These are phyloP conservation scores for Heterotis niloticus DNA, from an alignment of 2,113 vertebrate genomes.

Conservation along the genomic window DNA sequence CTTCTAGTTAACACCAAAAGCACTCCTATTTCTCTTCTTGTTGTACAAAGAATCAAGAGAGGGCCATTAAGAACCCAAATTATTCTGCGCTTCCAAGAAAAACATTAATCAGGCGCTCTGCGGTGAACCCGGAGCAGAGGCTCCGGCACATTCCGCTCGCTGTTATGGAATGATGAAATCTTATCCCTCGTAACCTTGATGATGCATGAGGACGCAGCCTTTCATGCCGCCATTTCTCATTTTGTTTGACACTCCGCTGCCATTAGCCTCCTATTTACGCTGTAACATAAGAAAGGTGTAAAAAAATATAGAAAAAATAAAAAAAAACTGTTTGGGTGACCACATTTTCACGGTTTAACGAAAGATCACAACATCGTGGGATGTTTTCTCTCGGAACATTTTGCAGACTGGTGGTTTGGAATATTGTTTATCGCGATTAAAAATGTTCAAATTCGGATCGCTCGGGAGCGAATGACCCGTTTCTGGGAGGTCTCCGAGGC, in stretches of 20 bases:
- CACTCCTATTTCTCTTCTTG: slow-evolving; percentile 18
- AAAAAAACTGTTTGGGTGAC: too few relatives aligned
- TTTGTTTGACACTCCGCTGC: not conserved
- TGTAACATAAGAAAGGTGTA: not conserved
- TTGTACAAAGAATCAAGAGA: slow-evolving; percentile 18
- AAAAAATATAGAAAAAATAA: too few relatives aligned
- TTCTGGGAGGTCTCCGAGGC: too few relatives aligned
- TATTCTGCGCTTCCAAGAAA: slow-evolving; percentile 22
- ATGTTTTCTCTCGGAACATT: too few relatives aligned
- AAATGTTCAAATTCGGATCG: too few relatives aligned
- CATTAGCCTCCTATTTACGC: slow-evolving; percentile 15
- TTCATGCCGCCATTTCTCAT: slow-evolving; percentile 11
- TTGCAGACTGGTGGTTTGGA: too few relatives aligned
- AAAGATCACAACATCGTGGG: too few relatives aligned
- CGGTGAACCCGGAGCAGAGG: slow-evolving; percentile 14
- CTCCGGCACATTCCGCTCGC: slow-evolving; percentile 20
- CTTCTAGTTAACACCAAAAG: slow-evolving; percentile 14
- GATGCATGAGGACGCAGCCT: slow-evolving; percentile 18
- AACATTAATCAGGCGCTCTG: slow-evolving; percentile 15
- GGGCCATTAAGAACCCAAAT: slow-evolving; percentile 11
- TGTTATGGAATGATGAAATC: slow-evolving; percentile 21
- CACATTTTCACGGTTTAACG: too few relatives aligned
- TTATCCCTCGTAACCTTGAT: slow-evolving; percentile 18
- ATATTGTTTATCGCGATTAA: too few relatives aligned
- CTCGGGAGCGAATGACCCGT: too few relatives aligned